Conservation (phyloP, 2,113 vertebrate genomes). For the Misgurnus mizolepis region DNA sequence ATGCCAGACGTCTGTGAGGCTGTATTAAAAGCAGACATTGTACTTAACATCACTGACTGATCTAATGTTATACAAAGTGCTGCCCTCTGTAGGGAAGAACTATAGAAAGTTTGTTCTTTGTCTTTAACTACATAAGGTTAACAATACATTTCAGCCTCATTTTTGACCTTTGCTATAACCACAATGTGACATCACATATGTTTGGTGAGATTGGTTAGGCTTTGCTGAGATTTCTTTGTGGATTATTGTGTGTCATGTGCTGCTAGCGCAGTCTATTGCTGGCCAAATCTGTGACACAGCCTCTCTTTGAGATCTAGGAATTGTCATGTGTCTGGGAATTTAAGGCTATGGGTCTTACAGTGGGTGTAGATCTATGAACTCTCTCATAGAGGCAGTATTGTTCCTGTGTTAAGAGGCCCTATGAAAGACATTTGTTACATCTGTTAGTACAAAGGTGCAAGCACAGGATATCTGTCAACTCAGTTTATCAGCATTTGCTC, state of each 20-base stretch:
- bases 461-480: neutral
- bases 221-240: neutral
- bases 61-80: neutral
- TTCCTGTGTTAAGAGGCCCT: conserved; percentile 11
- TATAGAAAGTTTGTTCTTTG: too few species aligned
- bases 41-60: neutral
- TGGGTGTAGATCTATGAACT: conserved; percentile 28
- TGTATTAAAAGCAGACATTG: neutral
- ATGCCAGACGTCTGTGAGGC: neutral
- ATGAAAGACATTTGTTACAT: neutral
- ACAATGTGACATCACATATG: too few species aligned
- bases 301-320: conserved; percentile 10
- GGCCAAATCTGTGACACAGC: conserved; percentile 4
- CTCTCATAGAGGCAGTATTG: conserved; percentile 38
- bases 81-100: neutral
- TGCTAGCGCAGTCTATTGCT: neutral
- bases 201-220: too few species aligned
- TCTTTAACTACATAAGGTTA: too few species aligned
- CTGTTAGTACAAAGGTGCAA: neutral
- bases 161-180: neutral
- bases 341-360: conserved; percentile 7
- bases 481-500: neutral
- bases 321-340: conserved; percentile 29
- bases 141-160: neutral
- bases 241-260: neutral